Percentiles rank a stretch among this genome's conserved stretches.
Evolutionary conservation across 2,888 invertebrate genomes (phyloP).

Genomic region (Meteorus cinctellus): DNA sequence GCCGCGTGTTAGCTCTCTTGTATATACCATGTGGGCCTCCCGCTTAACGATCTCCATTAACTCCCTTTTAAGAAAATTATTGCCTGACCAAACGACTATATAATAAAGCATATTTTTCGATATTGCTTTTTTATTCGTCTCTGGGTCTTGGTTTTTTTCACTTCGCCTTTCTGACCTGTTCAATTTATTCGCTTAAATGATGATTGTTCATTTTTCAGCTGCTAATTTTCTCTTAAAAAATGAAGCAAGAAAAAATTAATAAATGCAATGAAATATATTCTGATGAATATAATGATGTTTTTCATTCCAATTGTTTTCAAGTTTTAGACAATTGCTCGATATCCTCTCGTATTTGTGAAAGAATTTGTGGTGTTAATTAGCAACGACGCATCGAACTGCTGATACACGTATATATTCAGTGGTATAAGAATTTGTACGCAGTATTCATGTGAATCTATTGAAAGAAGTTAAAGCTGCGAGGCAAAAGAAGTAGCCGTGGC

Average conservation of each 20-base stretch:
- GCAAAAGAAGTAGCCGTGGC: constrained; percentile 38
- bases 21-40: background rate
- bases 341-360: background rate
- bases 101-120: background rate
- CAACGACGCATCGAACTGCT: background rate
- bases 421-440: background rate
- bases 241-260: too few relatives aligned
- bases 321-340: too few relatives aligned
- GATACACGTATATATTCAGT: too few relatives aligned
- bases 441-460: background rate
- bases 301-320: too few relatives aligned
- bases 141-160: background rate
- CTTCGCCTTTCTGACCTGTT: background rate
- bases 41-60: constrained; percentile 12
- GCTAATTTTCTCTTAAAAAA: too few relatives aligned
- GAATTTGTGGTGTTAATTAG: background rate
- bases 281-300: too few relatives aligned
- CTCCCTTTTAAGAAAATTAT: background rate
- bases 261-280: too few relatives aligned
- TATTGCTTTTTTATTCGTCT: background rate
- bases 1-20: background rate
- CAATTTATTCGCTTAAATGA: too few relatives aligned
- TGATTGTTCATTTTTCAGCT: too few relatives aligned
- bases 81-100: background rate
- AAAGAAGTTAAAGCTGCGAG: constrained; percentile 13